These are phyloP conservation scores for Diorhabda carinulata DNA, from an alignment of 1,140 invertebrate species.

Conservation along the genomic window DNA sequence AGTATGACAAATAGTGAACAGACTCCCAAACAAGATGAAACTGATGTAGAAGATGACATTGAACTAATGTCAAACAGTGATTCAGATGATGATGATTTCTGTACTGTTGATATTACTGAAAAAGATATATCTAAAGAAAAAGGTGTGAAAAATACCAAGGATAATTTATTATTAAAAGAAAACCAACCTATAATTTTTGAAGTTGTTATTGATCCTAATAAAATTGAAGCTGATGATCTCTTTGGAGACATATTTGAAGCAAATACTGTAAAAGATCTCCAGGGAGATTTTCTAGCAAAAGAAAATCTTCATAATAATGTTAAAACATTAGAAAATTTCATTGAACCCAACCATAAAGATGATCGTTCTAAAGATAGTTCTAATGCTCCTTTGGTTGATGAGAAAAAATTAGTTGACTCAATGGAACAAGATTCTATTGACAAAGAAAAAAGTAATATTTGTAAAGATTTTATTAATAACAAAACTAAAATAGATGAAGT, in stretches of 20 bases:
- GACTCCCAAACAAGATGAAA: not conserved
- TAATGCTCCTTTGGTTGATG: not conserved
- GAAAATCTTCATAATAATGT: no score
- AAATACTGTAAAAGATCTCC: slow-evolving; percentile 9
- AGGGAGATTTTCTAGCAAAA: not conserved
- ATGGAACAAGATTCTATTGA: no score
- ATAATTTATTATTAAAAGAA: no score
- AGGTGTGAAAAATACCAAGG: slow-evolving; percentile 20
- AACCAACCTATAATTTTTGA: slow-evolving; percentile 28
- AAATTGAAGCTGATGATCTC: slow-evolving; percentile 59
- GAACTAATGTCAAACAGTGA: slow-evolving; percentile 33
- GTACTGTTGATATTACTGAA: no score
- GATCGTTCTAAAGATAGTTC: not conserved
- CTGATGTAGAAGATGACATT: slow-evolving; percentile 18
- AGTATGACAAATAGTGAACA: no score
- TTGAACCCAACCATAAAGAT: not conserved
- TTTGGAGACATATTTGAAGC: slow-evolving; percentile 62
- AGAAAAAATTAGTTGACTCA: no score
- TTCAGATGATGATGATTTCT: slow-evolving; percentile 7
- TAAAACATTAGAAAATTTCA: no score
- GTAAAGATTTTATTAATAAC: not conserved
- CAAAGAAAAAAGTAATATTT: not conserved
- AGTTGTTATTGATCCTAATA: slow-evolving; percentile 44
- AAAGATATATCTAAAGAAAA: slow-evolving; percentile 36
- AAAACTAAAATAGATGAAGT: not conserved